Evolutionary conservation across 53 echinoderm and acorn worm genomes (phyloP).

Genomic region (Temnopleurus reevesii): DNA sequence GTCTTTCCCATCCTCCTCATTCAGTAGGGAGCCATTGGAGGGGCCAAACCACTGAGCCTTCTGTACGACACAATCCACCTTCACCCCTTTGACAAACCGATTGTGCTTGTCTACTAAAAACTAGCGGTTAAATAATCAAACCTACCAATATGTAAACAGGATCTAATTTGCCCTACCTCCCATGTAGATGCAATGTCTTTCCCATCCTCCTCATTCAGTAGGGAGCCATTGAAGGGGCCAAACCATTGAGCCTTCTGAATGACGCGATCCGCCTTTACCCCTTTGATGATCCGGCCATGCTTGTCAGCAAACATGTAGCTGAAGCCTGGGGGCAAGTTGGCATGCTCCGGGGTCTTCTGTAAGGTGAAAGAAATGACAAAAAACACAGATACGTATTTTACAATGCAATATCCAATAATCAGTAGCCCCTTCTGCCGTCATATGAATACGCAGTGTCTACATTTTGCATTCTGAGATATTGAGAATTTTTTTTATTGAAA

Average conservation of each 20-base stretch:
- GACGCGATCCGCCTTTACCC: background rate
- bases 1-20: background rate
- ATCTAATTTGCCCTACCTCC: conserved; percentile 45
- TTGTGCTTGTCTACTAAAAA: background rate
- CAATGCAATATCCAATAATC: no score
- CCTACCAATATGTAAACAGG: no score
- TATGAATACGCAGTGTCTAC: no score
- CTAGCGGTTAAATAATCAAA: no score
- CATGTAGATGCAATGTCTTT: conserved; percentile 4
- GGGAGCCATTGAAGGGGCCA: conserved; percentile 16
- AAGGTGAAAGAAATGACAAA: background rate
- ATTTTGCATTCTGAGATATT: no score
- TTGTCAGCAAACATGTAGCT: background rate
- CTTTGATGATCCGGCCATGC: background rate
- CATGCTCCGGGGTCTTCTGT: background rate
- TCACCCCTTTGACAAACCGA: background rate
- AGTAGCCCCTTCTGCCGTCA: no score
- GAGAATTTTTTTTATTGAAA: no score
- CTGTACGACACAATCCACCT: background rate
- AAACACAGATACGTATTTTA: no score
- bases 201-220: conserved; percentile 1
- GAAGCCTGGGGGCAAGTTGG: conserved; percentile 12
- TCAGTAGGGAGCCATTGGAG: background rate
- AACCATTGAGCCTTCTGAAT: conserved; percentile 19
- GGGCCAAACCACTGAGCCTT: conserved; percentile 38